Evolutionary conservation across 1,140 invertebrate species (phyloP).

Genomic region (Drosophila equinoxialis): DNA sequence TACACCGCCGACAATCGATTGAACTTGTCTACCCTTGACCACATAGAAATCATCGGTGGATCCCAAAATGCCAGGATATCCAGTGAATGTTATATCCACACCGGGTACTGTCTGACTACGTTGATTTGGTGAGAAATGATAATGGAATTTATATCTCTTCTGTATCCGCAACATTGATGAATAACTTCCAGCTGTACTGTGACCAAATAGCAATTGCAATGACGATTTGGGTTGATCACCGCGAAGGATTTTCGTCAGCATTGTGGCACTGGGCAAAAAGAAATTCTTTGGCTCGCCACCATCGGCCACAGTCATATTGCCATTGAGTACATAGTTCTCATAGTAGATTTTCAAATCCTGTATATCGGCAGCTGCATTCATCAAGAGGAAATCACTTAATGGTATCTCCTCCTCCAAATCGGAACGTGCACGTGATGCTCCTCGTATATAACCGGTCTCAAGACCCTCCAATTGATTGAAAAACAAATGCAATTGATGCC

Average conservation of each 20-base stretch:
- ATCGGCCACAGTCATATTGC: conserved; percentile 42
- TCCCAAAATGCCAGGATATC: conserved; percentile 93
- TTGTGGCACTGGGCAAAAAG: conserved; percentile 76
- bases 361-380: conserved; percentile 91
- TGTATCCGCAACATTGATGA: conserved; percentile 93
- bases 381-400: conserved; percentile 87
- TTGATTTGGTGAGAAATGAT: conserved; percentile 85
- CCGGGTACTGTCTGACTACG: conserved; percentile 87
- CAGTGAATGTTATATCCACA: conserved; percentile 90
- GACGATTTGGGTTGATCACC: conserved; percentile 46
- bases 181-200: conserved; percentile 87
- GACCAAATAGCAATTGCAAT: conserved; percentile 82
- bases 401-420: conserved; percentile 85
- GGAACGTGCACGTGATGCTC: conserved; percentile 86
- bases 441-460: conserved; percentile 87
- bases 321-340: conserved; percentile 72
- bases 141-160: conserved; percentile 94
- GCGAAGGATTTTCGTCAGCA: conserved; percentile 69
- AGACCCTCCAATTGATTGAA: conserved; percentile 89
- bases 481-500: conserved; percentile 87
- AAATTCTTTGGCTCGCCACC: conserved; percentile 64
- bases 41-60: conserved; percentile 95
- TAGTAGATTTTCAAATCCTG: conserved; percentile 85
- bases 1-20: conserved; percentile 85
- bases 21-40: conserved; percentile 84